A percentile compares a stretch with the other conserved stretches of the same genome.
phyloP scores from a whole-genome alignment of 2,113 vertebrate genomes.

The Limnothrissa miodon region DNA sequence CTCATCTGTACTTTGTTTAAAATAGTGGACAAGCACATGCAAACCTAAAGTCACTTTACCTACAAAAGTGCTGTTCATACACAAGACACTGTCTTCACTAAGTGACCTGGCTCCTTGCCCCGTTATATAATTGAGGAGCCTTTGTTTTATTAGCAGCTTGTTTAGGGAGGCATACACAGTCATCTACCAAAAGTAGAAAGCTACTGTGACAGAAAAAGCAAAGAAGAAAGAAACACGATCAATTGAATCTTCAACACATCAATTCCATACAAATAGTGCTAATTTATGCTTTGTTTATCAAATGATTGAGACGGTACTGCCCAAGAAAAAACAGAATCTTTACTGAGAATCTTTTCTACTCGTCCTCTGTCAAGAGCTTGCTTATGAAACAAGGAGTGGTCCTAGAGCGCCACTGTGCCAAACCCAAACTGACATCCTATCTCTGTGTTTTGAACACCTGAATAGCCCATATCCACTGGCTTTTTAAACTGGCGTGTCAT shows the following conservation, averaged over 20 bases:
- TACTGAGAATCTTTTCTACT: background rate
- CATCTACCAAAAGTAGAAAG: background rate
- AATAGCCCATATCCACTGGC: background rate
- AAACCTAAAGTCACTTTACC: no score
- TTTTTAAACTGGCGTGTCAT: background rate
- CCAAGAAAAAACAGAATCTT: background rate
- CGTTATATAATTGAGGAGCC: no score
- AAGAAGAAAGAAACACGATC: background rate
- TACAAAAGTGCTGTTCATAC: no score
- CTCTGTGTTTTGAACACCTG: background rate
- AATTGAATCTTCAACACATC: background rate
- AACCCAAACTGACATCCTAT: background rate
- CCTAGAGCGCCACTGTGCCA: background rate
- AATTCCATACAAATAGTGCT: background rate
- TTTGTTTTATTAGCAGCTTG: background rate
- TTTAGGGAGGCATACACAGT: background rate
- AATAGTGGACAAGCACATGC: background rate
- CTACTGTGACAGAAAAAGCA: background rate
- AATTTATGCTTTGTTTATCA: background rate
- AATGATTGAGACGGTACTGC: background rate
- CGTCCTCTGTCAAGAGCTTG: background rate
- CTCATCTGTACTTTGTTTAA: background rate
- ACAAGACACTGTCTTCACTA: no score
- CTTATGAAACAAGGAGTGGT: slow-evolving; percentile 2
- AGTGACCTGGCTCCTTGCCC: no score